Evolutionary conservation across 2,113 vertebrate genomes (phyloP), one percentile per base, ranked within the genome.

Genomic region (Pangasianodon hypophthalmus): DNA sequence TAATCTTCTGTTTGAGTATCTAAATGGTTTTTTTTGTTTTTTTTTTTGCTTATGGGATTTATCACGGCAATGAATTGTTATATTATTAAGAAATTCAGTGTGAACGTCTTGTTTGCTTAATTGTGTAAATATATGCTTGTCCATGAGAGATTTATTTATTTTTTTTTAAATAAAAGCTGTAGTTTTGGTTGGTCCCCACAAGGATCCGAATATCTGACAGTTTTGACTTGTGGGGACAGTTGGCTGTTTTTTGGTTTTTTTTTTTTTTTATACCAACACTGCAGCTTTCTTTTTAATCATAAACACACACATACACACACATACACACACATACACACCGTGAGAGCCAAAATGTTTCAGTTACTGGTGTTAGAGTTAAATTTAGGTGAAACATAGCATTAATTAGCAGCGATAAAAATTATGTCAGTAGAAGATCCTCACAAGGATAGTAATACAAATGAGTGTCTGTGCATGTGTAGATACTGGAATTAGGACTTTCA

Each of bases 401-500:
- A 79, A 48, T 50, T 73, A 41, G 37, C 69, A 41, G 71, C 18
- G 18, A 3, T 24, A 67, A 75, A 77, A 18, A 80, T n/a, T 5
- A 79, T 14, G 46, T 29, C 24, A 80, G 1, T 80, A 14, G 44
- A 48, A 80, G 5, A 46, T 80, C 77, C 77, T 80, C 77, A 80
- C 24, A 52, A 50, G n/a, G 14, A 16, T 14, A 80, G 24, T 5
- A 14, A 79, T 48, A 48, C 9, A 48, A 85, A 48, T 56, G 41
- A 81, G 32, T 83, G 54, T 84, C 18, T 81, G n/a, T 73, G 46
- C 41, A 14, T 58, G 37, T 58, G 48, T 85, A 79, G 62, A 86
- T 52, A n/a, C 85, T 88, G 86, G 85, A 84, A 90, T 89, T 89
- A 62, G 88, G 80, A 62, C 46, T 85, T 89, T 92, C 88, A 88